A percentile compares a stretch with the other conserved stretches of the same genome.
Evolutionary conservation across 2,888 invertebrate genomes (phyloP).

Genomic region (Petrolisthes cinctipes): DNA sequence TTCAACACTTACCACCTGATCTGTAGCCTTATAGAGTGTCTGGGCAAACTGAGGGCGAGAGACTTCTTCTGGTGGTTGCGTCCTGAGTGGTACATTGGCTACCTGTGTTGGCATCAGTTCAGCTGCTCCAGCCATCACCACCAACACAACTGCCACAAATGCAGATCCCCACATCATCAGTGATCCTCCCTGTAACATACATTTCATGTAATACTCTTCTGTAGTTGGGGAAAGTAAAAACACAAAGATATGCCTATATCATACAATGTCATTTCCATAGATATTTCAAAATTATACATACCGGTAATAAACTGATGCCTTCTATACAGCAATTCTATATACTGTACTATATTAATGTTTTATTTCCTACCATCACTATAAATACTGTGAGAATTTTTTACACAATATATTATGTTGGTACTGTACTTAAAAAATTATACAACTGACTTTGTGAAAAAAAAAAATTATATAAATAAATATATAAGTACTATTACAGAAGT

Average conservation of each 20-base stretch:
- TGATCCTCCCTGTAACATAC: neutral
- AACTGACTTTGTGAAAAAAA: no score
- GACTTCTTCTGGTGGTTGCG: conserved; percentile 33
- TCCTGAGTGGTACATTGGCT: conserved; percentile 6
- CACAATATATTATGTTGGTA: no score
- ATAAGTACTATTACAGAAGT: no score
- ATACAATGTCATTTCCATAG: neutral
- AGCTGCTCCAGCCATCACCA: neutral
- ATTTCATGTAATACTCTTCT: neutral
- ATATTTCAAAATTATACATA: no score
- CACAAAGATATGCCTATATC: neutral
- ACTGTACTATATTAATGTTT: no score
- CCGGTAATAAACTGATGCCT: no score
- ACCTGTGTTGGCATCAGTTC: conserved; percentile 6
- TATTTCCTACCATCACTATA: no score
- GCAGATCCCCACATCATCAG: neutral
- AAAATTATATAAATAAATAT: no score
- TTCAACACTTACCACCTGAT: conserved; percentile 13
- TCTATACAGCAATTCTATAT: no score
- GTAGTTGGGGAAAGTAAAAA: neutral
- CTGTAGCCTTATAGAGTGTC: conserved; percentile 39
- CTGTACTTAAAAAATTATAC: no score
- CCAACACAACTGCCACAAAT: neutral
- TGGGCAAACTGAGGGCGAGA: conserved; percentile 25
- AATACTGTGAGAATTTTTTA: no score